Evolutionary conservation across 2,113 vertebrate species (phyloP).

Genomic region (Poeciliopsis turrubarensis): DNA sequence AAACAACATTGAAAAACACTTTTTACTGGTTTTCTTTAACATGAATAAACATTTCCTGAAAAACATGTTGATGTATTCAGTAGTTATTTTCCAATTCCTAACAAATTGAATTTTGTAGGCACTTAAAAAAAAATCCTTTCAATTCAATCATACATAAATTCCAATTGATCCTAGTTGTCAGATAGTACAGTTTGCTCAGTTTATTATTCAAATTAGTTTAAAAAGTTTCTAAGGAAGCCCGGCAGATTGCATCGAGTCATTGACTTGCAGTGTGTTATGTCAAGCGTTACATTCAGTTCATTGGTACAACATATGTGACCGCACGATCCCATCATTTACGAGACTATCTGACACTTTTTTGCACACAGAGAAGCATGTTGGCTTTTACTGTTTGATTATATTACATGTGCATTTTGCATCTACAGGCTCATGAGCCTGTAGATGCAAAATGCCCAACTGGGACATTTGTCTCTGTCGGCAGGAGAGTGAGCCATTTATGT

Average conservation of each 20-base stretch:
- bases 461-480: slow-evolving; percentile 8
- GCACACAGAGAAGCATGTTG: neutral
- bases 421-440: slow-evolving; percentile 32
- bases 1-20: neutral
- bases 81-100: too few species aligned
- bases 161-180: too few species aligned
- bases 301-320: slow-evolving; percentile 7
- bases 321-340: neutral
- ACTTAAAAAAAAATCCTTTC: too few species aligned
- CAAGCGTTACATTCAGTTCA: slow-evolving; percentile 22
- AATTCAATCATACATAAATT: too few species aligned
- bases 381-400: slow-evolving; percentile 23
- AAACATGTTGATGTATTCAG: too few species aligned
- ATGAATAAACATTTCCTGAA: neutral
- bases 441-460: slow-evolving; percentile 38
- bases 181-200: too few species aligned
- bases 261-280: slow-evolving; percentile 1
- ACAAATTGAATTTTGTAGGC: too few species aligned
- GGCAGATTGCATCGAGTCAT: too few species aligned
- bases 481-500: slow-evolving; percentile 4
- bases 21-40: neutral
- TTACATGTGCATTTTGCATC: slow-evolving; percentile 29
- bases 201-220: too few species aligned
- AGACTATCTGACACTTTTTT: neutral
- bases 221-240: too few species aligned